Base-by-base conservation (phyloP, 2,797 vertebrate genomes). In the Amphiprion clarkii region DNA sequence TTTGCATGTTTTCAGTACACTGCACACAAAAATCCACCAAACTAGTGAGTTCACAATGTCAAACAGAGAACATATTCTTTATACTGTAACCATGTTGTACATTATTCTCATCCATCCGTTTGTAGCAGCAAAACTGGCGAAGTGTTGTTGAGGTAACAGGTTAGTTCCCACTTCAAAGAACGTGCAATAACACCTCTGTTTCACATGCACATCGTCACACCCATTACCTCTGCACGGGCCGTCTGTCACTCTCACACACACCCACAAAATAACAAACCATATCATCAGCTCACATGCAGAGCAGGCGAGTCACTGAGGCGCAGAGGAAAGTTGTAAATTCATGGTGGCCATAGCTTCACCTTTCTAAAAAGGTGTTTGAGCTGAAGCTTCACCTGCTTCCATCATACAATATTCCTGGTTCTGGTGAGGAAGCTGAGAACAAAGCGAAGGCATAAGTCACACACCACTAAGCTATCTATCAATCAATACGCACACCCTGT, bases 391-490 rank as follows among this genome's bases (percentile, higher is more conserved):
- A 66, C 53, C 61, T 75, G 33, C 74, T 71, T 54, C 60, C 42
- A 23, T 70, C 76, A 40, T 55, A 40, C 57, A 61, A 31, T 25
- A 48, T 19, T 65, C 75, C 65, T 11, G 58, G 27, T 58, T 60
- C 48, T 63, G 25, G 56, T 46, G 10, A 56, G 39, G 48, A 86
- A 67, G 69, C 71, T 76, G 42, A 56, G 75, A 64, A 73, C 71
- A 62, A 74, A 86, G 62, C 1, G 1, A 53, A 59, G 53, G 76
- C 70, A 79, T 44, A 64, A 73, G 82, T 83, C 86, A 71, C 74
- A 82, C 75, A 58, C 64, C 74, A 46, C 80, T 78, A 71, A 75
- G 71, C 71, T 53, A 80, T 78, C 89, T 53, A 81, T 90, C 87
- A 88, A 85, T 90, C 90, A 81, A 57, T 56, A 51, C 64, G 19